These are phyloP conservation scores for Lasioglossum malachurum DNA, from an alignment of 2,888 invertebrate species.

Conservation along the genomic window DNA sequence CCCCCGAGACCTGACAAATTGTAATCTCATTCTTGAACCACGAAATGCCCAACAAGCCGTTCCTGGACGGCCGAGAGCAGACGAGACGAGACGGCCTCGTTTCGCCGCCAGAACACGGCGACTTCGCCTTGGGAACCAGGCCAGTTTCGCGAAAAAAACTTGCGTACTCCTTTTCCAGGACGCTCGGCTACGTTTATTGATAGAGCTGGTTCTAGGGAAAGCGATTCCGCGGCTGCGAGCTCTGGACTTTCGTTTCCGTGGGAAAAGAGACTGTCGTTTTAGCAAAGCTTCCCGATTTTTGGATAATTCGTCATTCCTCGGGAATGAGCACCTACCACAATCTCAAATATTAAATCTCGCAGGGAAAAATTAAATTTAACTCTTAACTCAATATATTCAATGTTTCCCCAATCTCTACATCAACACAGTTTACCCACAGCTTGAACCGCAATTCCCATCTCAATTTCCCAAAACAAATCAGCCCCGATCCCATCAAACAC, in stretches of 20 bases:
- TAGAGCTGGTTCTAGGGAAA: slow-evolving; percentile 55
- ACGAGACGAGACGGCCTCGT: background rate
- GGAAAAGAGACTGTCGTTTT: background rate
- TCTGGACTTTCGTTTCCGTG: slow-evolving; percentile 10
- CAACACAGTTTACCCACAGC: background rate
- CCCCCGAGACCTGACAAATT: slow-evolving; percentile 78
- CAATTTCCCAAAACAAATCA: background rate
- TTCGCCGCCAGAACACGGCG: background rate
- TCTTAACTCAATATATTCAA: background rate
- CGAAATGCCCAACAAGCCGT: slow-evolving; percentile 40
- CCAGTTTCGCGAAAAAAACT: slow-evolving; percentile 53
- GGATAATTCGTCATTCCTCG: background rate
- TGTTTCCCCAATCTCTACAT: background rate
- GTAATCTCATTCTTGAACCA: slow-evolving; percentile 80
- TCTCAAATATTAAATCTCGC: background rate
- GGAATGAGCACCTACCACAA: background rate
- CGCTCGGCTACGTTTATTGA: slow-evolving; percentile 43
- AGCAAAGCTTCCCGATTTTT: background rate
- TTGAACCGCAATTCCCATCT: background rate
- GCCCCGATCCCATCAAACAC: background rate
- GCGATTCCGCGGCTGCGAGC: slow-evolving; percentile 29
- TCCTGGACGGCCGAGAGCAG: background rate
- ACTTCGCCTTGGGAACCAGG: slow-evolving; percentile 58
- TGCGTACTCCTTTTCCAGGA: slow-evolving; percentile 53
- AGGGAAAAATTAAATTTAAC: background rate